Evolutionary conservation across 2,113 vertebrate species (phyloP), one percentile per base, ranked within the genome.

Genomic region (Coryphaenoides rupestris): DNA sequence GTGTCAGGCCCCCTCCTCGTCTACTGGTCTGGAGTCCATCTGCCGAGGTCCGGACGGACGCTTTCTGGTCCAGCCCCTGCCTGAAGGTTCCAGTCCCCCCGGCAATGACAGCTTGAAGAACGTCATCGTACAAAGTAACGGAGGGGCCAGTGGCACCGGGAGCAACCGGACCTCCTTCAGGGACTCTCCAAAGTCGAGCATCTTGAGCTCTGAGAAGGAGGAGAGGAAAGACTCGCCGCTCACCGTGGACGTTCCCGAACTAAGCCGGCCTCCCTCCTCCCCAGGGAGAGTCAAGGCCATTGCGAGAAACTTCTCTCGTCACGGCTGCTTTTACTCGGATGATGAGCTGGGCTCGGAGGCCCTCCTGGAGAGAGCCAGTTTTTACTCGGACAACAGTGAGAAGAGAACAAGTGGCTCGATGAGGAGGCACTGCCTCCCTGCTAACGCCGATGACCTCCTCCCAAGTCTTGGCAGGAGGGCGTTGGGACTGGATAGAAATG

Each of bases 11-110:
- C 67, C 89, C 4, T n/a, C n/a, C n/a, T 86, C 88, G 0, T 81
- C 88, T 0, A 69, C 91, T 19, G 92, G 93, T 5, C 77, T 98
- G 69, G 94, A 98, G 74, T 93, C 92, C 5, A 98, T 98, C 84
- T 90, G 90, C 72, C 92, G 96, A 0, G 95, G 96, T 16, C 94
- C 95, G 0, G 96, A 98, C 3, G 96, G 96, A 1, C 93, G 95
- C 50, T 98, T 98, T 45, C 92, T 94, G 76, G 89, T 95, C 75
- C 92, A 93, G 63, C 80, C 80, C 2, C 74, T 85, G 24, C 78
- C 69, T 2, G 71, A 88, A 10, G 57, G 60, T 60, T 84, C 84
- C 50, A 87, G 76, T 33, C 72, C 81, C 5, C 67, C 65, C 21
- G 70, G 59, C 40, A 78, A 77, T 55, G 86, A 75, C 40, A 74